Base-by-base conservation (phyloP, 2,888 invertebrate species). In the Anarsia innoxiella region DNA sequence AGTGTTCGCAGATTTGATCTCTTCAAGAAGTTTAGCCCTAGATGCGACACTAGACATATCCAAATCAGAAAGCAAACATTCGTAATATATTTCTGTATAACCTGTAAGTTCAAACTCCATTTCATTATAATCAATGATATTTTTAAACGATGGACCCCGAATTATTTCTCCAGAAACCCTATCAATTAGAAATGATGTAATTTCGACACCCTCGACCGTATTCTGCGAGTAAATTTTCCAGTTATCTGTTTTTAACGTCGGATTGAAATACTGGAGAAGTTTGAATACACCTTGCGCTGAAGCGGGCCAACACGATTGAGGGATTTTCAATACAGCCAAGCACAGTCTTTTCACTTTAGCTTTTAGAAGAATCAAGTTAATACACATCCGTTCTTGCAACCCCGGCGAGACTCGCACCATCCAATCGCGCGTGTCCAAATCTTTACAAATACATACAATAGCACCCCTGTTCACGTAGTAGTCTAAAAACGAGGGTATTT, bases 21-120 rank as follows among this genome's bases (percentile, higher is more conserved):
- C 76, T 4, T 66, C 69, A 19, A 82, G 41, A 1, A 79, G 47
- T 39, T 77, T 78, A 0, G 72, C 76, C 44, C 80, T 70, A 0
- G 82, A 82, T 1, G 71, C 61, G 0, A 80, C 62, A 37, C 79
- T 79, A 5, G 63, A 59, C 10, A 82, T 36, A 44, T 79, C 66
- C 45, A 70, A 53, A 13, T 67, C 68, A 11, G 69, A 66, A 1
- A 76, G 38, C 2, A 77, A 53, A 31, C 67, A 70, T 45, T 80
- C 77, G 29, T 72, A 76, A 46, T 83, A 83, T 26, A 82, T 76
- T 44, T 82, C 80, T 0, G 67, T 71, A 28, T 68, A 77, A 0
- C 76, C 80, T 5, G 65, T 70, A n/a, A 82, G 25, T 40, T 82
- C 80, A 42, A 83, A 82, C 9, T 80, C 78, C 62, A 80, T 82